Percentiles rank a stretch among this genome's conserved stretches.
Evolutionary conservation across 2,888 invertebrate genomes (phyloP).

Genomic region (Parnassius apollo): DNA sequence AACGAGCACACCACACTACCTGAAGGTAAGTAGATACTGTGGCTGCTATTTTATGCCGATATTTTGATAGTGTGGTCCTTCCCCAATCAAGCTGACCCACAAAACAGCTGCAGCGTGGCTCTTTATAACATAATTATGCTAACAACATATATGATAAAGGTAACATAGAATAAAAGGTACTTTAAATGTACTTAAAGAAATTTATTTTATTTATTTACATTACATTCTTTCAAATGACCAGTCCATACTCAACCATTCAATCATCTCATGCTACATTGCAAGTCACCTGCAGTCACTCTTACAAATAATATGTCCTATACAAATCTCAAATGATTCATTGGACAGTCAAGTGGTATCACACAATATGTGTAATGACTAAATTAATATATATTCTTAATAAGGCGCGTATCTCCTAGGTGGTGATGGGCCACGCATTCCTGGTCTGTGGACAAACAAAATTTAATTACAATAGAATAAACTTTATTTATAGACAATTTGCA

Average conservation of each 20-base stretch:
- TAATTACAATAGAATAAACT: too few species aligned
- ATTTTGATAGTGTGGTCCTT: too few species aligned
- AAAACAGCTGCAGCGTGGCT: too few species aligned
- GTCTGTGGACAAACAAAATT: conserved; percentile 76
- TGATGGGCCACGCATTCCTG: conserved; percentile 90
- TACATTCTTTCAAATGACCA: conserved; percentile 55
- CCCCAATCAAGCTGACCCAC: too few species aligned
- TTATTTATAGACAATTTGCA: too few species aligned
- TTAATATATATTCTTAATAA: conserved; percentile 74
- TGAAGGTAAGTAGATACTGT: too few species aligned
- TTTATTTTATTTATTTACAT: conserved; percentile 74
- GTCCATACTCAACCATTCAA: conserved; percentile 45
- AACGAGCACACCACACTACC: too few species aligned
- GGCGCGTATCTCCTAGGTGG: conserved; percentile 93
- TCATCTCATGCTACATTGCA: conserved; percentile 45
- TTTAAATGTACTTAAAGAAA: conserved; percentile 59
- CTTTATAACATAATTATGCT: too few species aligned
- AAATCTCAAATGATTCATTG: conserved; percentile 45
- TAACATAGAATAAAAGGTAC: too few species aligned
- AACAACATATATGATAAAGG: too few species aligned
- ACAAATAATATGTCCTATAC: conserved; percentile 52
- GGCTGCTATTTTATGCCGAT: too few species aligned
- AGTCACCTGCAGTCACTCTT: conserved; percentile 52
- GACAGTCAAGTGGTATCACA: conserved; percentile 49
- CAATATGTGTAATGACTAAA: conserved; percentile 27